Evolutionary conservation across 2,888 invertebrate genomes (phyloP).

Genomic region (Philereme transversata): DNA sequence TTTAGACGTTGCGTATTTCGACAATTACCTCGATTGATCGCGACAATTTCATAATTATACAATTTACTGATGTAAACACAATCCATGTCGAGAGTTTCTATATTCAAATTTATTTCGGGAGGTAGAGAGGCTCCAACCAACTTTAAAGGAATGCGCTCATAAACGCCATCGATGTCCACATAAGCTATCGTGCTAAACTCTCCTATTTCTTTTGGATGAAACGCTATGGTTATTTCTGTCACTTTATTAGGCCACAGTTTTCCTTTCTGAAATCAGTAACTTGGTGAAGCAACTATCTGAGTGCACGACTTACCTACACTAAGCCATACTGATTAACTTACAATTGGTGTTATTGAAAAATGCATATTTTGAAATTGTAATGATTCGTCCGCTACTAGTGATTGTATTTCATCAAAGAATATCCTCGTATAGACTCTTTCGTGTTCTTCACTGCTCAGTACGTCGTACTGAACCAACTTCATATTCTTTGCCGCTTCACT

Average conservation of each 20-base stretch:
- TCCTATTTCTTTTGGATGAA: slow-evolving; percentile 80
- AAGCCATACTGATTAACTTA: slow-evolving; percentile 53
- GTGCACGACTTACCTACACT: background rate
- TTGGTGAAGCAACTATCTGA: background rate
- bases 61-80: slow-evolving; percentile 83
- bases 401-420: slow-evolving; percentile 73
- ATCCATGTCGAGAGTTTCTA: slow-evolving; percentile 82
- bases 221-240: slow-evolving; percentile 80
- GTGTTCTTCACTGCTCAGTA: slow-evolving; percentile 70
- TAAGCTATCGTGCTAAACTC: slow-evolving; percentile 77
- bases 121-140: slow-evolving; percentile 83
- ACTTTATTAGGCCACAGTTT: slow-evolving; percentile 84
- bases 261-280: slow-evolving; percentile 70
- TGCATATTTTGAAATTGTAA: slow-evolving; percentile 65
- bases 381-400: slow-evolving; percentile 69
- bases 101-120: slow-evolving; percentile 81
- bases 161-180: slow-evolving; percentile 84
- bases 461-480: slow-evolving; percentile 70
- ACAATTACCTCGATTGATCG: slow-evolving; percentile 78
- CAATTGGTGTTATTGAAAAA: slow-evolving; percentile 81
- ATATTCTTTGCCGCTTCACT: slow-evolving; percentile 62
- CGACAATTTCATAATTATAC: slow-evolving; percentile 85
- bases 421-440: slow-evolving; percentile 73
- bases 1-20: slow-evolving; percentile 20
- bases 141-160: slow-evolving; percentile 76